Conservation (phyloP, 2,797 vertebrate species). For the Thamnophis elegans region DNA sequence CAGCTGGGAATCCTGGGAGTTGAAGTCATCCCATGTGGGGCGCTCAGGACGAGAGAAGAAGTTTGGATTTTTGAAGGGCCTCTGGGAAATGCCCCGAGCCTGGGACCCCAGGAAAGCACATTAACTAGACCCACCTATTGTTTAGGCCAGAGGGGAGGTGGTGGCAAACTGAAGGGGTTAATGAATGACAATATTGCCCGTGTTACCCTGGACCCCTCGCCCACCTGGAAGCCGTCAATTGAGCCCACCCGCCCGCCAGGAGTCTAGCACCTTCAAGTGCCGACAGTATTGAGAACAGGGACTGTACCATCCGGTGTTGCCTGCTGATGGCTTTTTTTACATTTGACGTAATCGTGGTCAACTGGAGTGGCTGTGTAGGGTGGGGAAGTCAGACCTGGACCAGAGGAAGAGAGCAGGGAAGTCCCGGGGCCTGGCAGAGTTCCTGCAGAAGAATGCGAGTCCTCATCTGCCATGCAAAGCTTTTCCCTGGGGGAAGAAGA, state of each 20-base stretch:
- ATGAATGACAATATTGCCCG: constrained; percentile 82
- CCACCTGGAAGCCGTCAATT: constrained; percentile 65
- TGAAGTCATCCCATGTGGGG: constrained; percentile 36
- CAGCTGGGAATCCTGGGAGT: background rate
- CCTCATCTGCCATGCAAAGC: constrained; percentile 86
- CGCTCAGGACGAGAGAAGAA: background rate
- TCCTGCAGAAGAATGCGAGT: constrained; percentile 88
- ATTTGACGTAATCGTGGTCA: constrained; percentile 99
- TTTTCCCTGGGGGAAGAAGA: constrained; percentile 81
- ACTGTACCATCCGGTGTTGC: constrained; percentile 98
- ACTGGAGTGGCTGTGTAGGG: constrained; percentile 96
- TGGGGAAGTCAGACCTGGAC: constrained; percentile 99
- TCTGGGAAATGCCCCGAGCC: background rate
- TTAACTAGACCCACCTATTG: background rate
- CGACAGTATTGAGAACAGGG: constrained; percentile 89
- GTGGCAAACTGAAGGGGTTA: constrained; percentile 64
- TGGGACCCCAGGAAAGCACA: background rate
- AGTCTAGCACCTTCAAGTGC: constrained; percentile 81
- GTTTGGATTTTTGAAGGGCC: background rate
- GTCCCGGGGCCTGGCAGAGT: constrained; percentile 77
- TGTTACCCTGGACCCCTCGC: constrained; percentile 86
- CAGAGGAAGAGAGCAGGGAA: constrained; percentile 82
- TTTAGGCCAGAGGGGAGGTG: constrained; percentile 60
- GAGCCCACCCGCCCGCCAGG: constrained; percentile 62
- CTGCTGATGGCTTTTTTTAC: constrained; percentile 97